Conservation (phyloP, 2,888 invertebrate species). For the Oligia latruncula region DNA sequence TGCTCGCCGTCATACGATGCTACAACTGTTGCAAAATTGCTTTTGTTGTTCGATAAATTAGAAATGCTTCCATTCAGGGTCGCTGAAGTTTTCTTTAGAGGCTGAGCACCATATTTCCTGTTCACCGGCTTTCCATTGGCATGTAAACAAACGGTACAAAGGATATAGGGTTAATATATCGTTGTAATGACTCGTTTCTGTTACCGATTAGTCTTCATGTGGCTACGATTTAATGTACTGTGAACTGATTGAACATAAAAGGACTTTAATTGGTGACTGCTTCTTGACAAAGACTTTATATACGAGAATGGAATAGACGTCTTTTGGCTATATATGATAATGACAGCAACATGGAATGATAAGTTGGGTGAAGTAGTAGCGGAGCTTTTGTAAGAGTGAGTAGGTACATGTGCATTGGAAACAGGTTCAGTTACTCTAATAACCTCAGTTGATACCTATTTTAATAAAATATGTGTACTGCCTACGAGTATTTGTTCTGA, state of each 20-base stretch:
- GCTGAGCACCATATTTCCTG: constrained; percentile 70
- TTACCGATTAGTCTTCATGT: constrained; percentile 46
- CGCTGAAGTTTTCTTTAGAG: constrained; percentile 72
- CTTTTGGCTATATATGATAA: neutral
- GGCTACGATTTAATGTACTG: constrained; percentile 43
- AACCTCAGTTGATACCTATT: neutral
- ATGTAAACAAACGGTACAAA: constrained; percentile 54
- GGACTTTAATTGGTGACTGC: constrained; percentile 47
- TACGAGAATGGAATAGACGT: neutral
- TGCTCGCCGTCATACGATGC: constrained; percentile 68
- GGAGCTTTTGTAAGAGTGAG: neutral
- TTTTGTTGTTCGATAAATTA: constrained; percentile 82
- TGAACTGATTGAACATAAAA: constrained; percentile 57
- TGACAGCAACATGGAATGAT: neutral
- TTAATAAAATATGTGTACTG: neutral
- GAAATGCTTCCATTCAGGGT: constrained; percentile 76
- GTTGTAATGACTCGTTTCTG: constrained; percentile 49
- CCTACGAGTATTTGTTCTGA: neutral
- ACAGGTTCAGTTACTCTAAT: neutral
- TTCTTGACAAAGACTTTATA: constrained; percentile 18
- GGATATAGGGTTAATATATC: constrained; percentile 45
- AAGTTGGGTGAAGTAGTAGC: neutral
- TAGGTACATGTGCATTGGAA: neutral
- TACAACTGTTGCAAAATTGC: constrained; percentile 82
- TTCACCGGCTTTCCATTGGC: constrained; percentile 66